Base-by-base conservation (phyloP, 2,797 vertebrate species). In the Mormyrus hasselquistii region DNA sequence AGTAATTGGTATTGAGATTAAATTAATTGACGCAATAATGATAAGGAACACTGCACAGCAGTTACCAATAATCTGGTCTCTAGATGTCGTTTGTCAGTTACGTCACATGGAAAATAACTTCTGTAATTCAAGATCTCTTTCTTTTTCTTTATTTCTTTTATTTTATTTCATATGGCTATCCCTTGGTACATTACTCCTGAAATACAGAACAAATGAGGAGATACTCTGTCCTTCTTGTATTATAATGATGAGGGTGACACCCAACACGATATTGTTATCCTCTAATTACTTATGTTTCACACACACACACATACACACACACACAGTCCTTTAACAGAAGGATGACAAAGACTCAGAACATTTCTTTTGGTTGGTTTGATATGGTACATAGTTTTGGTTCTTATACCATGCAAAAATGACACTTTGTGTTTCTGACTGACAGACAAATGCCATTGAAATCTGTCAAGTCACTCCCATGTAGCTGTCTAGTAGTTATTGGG, bases 341-440 rank as follows among this genome's bases (percentile, higher is more conserved):
- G 79, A 92, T 91, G 89, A 90, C 49, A 10, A 55, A 25, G 5
- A 38, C 19, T 91, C 92, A 91, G 92, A 93, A 92, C 92, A 91
- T 92, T 88, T 87, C 9, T 22, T 87, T 57, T 86, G 49, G 38
- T 73, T 55, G 44, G 41, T 62, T 73, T 55, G 62, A 69, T 87
- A 83, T 87, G 69, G 88, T 2, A 50, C 34, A 4, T 57, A 87
- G 14, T 29, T 88, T 79, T 73, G n/a, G 49, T 86, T 87, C 41
- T 49, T 65, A 87, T 14, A 59, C n/a, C 8, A 38, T 4, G 29
- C 10, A 87, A 14, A 57, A 29, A 57, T 55, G 34, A 34, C 16
- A 55, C 25, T 86, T 16, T 34, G 25, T 44, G 53, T 59, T 87
- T 53, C 25, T 57, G 52, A 41, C 29, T 57, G 79, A n/a, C 1